Evolutionary conservation across 2,113 vertebrate species (phyloP).

Genomic region (Micronycteris hirsuta): DNA sequence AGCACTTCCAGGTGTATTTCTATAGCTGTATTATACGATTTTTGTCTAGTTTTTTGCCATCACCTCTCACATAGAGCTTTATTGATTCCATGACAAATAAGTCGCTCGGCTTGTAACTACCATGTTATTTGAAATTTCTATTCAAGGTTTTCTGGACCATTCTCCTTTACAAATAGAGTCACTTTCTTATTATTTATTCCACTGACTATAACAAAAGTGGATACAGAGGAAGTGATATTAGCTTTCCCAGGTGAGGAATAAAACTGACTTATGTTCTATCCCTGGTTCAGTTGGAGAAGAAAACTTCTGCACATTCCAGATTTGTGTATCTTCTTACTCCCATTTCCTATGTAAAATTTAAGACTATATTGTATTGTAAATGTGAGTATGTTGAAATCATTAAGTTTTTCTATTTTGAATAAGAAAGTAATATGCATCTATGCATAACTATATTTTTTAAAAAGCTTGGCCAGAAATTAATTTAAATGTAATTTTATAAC

Average conservation of each 20-base stretch:
- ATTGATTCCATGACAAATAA: conserved; percentile 59
- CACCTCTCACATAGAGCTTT: conserved; percentile 56
- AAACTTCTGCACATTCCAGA: conserved; percentile 13
- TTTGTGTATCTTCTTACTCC: background rate
- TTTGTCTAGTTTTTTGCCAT: conserved; percentile 61
- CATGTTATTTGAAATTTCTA: conserved; percentile 56
- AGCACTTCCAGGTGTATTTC: conserved; percentile 41
- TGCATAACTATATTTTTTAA: background rate
- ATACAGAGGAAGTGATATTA: conserved; percentile 53
- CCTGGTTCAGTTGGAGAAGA: background rate
- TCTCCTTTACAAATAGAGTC: conserved; percentile 68
- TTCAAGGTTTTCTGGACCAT: conserved; percentile 58
- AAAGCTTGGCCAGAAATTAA: background rate
- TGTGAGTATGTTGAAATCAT: background rate
- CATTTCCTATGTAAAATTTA: background rate
- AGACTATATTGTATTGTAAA: background rate
- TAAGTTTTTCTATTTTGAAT: background rate
- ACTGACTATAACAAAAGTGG: conserved; percentile 48
- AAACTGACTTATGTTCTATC: conserved; percentile 54
- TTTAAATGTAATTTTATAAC: background rate
- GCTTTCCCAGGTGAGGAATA: conserved; percentile 61
- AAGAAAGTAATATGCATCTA: background rate
- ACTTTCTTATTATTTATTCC: conserved; percentile 69
- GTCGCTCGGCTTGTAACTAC: conserved; percentile 56
- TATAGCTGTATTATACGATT: conserved; percentile 30